Percentiles rank a stretch among this genome's conserved stretches.
These are phyloP conservation scores for Colistium nudipinnis DNA, from an alignment of 2,113 vertebrate species.

Conservation along the genomic window DNA sequence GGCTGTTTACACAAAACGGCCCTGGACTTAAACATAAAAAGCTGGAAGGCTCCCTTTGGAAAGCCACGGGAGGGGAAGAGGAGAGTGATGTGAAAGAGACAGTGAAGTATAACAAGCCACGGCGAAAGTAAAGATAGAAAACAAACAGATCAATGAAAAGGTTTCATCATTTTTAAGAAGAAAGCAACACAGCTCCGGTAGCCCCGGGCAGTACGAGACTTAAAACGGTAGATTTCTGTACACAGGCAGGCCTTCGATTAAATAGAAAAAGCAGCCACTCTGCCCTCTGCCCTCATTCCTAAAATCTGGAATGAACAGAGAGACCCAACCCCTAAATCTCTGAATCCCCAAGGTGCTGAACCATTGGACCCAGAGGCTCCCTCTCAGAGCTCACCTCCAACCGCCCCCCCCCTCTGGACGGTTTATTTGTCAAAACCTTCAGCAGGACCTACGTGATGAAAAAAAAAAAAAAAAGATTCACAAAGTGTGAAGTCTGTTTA, in stretches of 20 bases:
- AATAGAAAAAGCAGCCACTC: neutral
- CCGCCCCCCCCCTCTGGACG: neutral
- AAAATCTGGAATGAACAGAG: neutral
- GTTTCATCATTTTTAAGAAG: slow-evolving; percentile 17
- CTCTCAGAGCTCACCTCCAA: slow-evolving; percentile 26
- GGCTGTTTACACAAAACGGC: slow-evolving; percentile 60
- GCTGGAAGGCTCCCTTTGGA: slow-evolving; percentile 47
- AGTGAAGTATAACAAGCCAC: slow-evolving; percentile 10
- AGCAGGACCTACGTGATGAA: slow-evolving; percentile 17
- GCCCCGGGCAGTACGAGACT: neutral
- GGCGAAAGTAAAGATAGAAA: slow-evolving; percentile 30
- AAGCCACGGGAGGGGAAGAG: slow-evolving; percentile 41
- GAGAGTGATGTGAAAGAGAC: slow-evolving; percentile 39
- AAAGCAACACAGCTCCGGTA: neutral
- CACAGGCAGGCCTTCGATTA: neutral
- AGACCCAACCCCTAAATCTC: slow-evolving; percentile 3
- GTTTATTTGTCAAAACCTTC: slow-evolving; percentile 61
- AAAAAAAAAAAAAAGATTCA: slow-evolving; percentile 15
- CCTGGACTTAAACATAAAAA: slow-evolving; percentile 55
- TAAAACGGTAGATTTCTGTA: too few species aligned
- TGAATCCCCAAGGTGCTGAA: neutral
- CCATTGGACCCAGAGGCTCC: neutral
- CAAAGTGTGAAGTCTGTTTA: slow-evolving; percentile 61
- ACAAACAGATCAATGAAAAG: slow-evolving; percentile 23
- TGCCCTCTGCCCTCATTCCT: neutral